Percentiles rank a stretch among this genome's conserved stretches.
Evolutionary conservation across 2,797 vertebrate species (phyloP).

Genomic region (Vespertilio murinus): DNA sequence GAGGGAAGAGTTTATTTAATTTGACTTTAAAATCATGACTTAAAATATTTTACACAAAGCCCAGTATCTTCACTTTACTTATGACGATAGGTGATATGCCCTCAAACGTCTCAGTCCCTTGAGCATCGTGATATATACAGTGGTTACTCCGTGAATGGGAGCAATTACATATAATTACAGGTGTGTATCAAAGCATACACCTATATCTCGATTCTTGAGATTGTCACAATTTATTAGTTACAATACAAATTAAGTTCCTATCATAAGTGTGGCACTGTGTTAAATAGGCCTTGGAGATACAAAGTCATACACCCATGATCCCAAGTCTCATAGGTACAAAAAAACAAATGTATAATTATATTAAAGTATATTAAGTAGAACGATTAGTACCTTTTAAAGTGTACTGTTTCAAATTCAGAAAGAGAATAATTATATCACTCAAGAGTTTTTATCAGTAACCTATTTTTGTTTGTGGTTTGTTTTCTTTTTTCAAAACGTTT

Average conservation of each 20-base stretch:
- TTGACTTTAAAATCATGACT: not conserved
- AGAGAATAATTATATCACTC: not conserved
- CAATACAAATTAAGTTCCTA: not conserved
- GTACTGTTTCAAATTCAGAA: slow-evolving; percentile 20
- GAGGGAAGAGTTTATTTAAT: not conserved
- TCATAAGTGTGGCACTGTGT: not conserved
- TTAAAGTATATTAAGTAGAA: not conserved
- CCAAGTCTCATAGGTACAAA: not conserved
- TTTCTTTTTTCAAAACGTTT: not conserved
- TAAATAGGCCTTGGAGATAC: not conserved
- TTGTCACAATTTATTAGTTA: not conserved
- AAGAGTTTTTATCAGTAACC: not conserved
- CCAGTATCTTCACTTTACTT: not conserved
- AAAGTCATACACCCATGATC: not conserved
- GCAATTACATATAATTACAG: not conserved
- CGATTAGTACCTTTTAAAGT: not conserved
- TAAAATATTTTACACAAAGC: not conserved
- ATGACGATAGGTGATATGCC: not conserved
- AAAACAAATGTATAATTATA: not conserved
- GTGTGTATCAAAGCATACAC: not conserved
- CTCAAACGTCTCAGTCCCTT: not conserved
- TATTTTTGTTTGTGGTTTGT: not conserved
- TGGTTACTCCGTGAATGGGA: not conserved
- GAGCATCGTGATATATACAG: not conserved
- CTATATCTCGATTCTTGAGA: not conserved